Percentiles rank a stretch among this genome's conserved stretches.
phyloP scores from a whole-genome alignment of 2,113 vertebrate genomes.

The Rhabdornis inornatus region DNA sequence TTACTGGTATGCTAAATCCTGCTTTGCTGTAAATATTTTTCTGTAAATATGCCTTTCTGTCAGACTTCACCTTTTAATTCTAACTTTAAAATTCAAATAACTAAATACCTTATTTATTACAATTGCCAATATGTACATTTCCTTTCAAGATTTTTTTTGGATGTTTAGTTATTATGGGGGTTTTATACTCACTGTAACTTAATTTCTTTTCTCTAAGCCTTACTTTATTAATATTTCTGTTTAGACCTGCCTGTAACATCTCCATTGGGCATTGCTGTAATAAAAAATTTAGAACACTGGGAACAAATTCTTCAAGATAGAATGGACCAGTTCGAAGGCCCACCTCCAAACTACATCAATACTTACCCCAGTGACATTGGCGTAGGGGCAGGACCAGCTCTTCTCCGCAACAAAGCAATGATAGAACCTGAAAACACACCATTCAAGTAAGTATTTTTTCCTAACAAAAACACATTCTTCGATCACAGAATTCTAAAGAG shows the following conservation, averaged over 20 bases:
- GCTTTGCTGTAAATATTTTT: neutral
- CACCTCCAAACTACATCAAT: slow-evolving; percentile 94
- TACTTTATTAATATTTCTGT: slow-evolving; percentile 6
- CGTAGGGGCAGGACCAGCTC: slow-evolving; percentile 84
- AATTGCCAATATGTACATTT: neutral
- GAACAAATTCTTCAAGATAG: slow-evolving; percentile 90
- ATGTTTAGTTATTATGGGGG: neutral
- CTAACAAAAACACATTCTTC: neutral
- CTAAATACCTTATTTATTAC: neutral
- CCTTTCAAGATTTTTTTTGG: neutral
- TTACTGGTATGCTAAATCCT: slow-evolving; percentile 78
- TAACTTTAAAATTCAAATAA: neutral
- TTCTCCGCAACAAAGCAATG: slow-evolving; percentile 95
- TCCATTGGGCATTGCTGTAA: slow-evolving; percentile 86
- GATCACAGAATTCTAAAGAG: neutral
- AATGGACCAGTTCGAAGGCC: slow-evolving; percentile 93
- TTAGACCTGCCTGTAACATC: slow-evolving; percentile 93
- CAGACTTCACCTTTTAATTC: neutral
- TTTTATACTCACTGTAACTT: neutral
- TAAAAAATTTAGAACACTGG: slow-evolving; percentile 96
- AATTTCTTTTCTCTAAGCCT: neutral
- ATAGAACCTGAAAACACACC: slow-evolving; percentile 97
- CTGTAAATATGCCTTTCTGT: neutral
- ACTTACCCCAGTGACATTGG: slow-evolving; percentile 86
- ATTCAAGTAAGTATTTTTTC: slow-evolving; percentile 83